Conservation (phyloP, 2,888 invertebrate species). For the Panorpa germanica region DNA sequence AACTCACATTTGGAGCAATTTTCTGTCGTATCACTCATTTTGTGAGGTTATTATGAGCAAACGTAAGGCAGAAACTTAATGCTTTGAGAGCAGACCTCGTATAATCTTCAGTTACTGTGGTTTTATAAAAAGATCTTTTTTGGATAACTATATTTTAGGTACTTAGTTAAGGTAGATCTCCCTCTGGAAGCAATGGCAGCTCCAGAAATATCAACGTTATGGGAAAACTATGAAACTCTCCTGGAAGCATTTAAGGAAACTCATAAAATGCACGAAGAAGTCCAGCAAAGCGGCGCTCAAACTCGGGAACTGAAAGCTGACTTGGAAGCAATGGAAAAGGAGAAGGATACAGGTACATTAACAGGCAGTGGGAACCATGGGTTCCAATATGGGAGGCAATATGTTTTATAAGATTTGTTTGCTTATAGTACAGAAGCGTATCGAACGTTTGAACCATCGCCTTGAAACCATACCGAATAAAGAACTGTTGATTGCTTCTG, state of each 20-base stretch:
- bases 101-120: too few species aligned
- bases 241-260: slow-evolving; percentile 66
- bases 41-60: too few species aligned
- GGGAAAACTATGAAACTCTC: slow-evolving; percentile 49
- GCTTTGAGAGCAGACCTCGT: too few species aligned
- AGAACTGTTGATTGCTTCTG: slow-evolving; percentile 14
- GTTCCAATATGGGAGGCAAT: too few species aligned
- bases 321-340: slow-evolving; percentile 70
- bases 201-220: slow-evolving; percentile 47
- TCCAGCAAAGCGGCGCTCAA: slow-evolving; percentile 38
- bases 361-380: too few species aligned
- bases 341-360: slow-evolving; percentile 62
- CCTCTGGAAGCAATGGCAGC: slow-evolving; percentile 58
- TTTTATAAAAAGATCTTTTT: too few species aligned
- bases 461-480: slow-evolving; percentile 14
- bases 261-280: slow-evolving; percentile 47
- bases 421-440: slow-evolving; percentile 13
- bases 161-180: slow-evolving; percentile 40
- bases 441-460: slow-evolving; percentile 13
- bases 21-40: too few species aligned
- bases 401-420: background rate
- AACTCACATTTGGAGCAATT: too few species aligned
- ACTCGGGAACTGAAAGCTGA: slow-evolving; percentile 70
- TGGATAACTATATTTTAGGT: slow-evolving; percentile 20
- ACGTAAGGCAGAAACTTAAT: too few species aligned